A percentile compares a stretch with the other conserved stretches of the same genome.
Evolutionary conservation across 1,140 invertebrate species (phyloP).

Genomic region (Chymomyza costata): DNA sequence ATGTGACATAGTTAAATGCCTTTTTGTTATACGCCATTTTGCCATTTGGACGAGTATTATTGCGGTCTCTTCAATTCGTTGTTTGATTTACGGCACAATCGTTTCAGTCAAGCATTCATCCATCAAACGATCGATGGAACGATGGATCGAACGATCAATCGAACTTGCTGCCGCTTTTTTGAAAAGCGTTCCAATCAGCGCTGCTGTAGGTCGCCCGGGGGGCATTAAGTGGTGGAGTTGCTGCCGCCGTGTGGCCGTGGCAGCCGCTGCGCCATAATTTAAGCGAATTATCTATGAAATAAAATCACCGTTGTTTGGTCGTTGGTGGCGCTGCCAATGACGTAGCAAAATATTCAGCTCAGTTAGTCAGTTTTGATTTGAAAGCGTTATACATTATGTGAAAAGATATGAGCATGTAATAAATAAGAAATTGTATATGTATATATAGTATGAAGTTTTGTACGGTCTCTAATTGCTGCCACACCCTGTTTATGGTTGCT

Average conservation of each 20-base stretch:
- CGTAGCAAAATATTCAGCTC: conserved; percentile 13
- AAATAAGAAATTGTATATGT: too few relatives aligned
- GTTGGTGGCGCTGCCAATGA: conserved; percentile 11
- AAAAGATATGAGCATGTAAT: too few relatives aligned
- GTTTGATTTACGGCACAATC: conserved; percentile 3
- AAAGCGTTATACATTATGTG: too few relatives aligned
- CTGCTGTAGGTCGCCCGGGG: conserved; percentile 69
- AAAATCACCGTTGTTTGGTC: conserved; percentile 56
- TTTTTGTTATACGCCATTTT: conserved; percentile 3
- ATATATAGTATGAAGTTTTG: too few relatives aligned
- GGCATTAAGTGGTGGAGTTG: conserved; percentile 34
- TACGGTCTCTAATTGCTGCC: not conserved
- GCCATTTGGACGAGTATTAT: conserved; percentile 6
- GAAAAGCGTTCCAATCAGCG: conserved; percentile 41
- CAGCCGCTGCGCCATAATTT: conserved; percentile 69
- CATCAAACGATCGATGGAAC: not conserved
- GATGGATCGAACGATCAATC: conserved; percentile 13
- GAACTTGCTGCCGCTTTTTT: not conserved
- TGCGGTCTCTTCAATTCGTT: conserved; percentile 51
- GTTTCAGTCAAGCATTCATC: not conserved
- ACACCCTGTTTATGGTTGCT: not conserved
- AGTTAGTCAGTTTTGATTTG: too few relatives aligned
- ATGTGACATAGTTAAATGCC: conserved; percentile 1
- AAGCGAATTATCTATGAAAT: conserved; percentile 74
- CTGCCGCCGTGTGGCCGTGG: conserved; percentile 5